A percentile compares a stretch with the other conserved stretches of the same genome.
These are phyloP conservation scores for Andrena praecox DNA, from an alignment of 2,888 invertebrate genomes.

Conservation along the genomic window DNA sequence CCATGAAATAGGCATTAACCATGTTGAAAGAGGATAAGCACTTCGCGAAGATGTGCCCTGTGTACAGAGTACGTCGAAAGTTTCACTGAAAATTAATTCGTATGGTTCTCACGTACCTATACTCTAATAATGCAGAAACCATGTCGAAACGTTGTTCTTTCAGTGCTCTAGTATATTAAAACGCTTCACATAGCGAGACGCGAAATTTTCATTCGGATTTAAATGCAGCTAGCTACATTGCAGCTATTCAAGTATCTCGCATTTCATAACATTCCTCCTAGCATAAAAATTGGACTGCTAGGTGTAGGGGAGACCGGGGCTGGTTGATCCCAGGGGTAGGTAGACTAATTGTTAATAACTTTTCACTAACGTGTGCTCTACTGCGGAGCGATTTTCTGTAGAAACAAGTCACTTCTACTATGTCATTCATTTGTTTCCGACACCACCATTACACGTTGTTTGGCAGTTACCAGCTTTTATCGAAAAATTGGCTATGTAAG, in stretches of 20 bases:
- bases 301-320: too few species aligned
- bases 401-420: too few species aligned
- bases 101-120: neutral
- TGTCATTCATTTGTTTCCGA: too few species aligned
- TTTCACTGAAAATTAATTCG: conserved; percentile 20
- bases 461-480: too few species aligned
- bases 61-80: neutral
- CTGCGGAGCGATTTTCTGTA: too few species aligned
- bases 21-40: conserved; percentile 6
- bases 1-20: conserved; percentile 24
- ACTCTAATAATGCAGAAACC: neutral
- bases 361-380: too few species aligned
- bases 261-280: too few species aligned
- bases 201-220: conserved; percentile 12
- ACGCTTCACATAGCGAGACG: neutral
- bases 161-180: neutral
- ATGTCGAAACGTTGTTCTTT: neutral
- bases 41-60: neutral
- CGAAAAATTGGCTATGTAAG: too few species aligned
- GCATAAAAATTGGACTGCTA: too few species aligned
- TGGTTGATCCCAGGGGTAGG: too few species aligned
- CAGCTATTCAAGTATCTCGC: neutral
- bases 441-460: too few species aligned
- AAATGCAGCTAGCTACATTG: neutral
- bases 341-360: too few species aligned